Evolutionary conservation across 2,797 vertebrate genomes (phyloP), one percentile per base, ranked within the genome.

Genomic region (Saxicola maurus): DNA sequence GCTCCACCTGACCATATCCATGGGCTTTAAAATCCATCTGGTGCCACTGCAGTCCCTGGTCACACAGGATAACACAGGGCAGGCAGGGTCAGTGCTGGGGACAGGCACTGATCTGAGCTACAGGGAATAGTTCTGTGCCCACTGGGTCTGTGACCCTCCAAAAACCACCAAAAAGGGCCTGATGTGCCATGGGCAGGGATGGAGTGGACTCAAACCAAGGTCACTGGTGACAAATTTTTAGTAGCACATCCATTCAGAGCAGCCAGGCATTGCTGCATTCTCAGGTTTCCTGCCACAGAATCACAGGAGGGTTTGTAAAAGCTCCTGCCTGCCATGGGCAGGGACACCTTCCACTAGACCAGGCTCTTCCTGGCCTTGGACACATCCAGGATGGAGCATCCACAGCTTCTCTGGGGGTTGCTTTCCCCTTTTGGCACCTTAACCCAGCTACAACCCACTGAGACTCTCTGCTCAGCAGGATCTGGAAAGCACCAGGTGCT

Each of bases 101-200:
- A 17, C 37, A 72, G 33, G n/a, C 31, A 14, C 7, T 30, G 56
- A 38, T 24, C 15, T 25, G 46, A 80, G 78, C 14, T 11, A 10
- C 25, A 68, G 65, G 0, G 48, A 40, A 5, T 1, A 28, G 8
- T n/a, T 16, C 18, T 62, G 20, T 17, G 40, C 18, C 61, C 37
- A 1, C n/a, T 6, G 55, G 9, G 9, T 38, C 61, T 87, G 73
- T 37, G 28, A 21, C 7, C 18, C 48, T 59, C 51, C 27, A 45
- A 45, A 61, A 53, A 15, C 15, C 59, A 12, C 25, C 33, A 3
- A 19, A 40, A 46, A n/a, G 15, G 9, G 33, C 14, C 65, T 67
- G 46, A 4, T 42, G 8, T 28, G 33, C 10, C 71, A 23, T 3
- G 13, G 30, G 37, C 10, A 77, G 11, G 0, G 0, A 13, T 17